A percentile compares a stretch with the other conserved stretches of the same genome.
phyloP scores from a whole-genome alignment of 1,140 invertebrate genomes.

The Aculops lycopersici region DNA sequence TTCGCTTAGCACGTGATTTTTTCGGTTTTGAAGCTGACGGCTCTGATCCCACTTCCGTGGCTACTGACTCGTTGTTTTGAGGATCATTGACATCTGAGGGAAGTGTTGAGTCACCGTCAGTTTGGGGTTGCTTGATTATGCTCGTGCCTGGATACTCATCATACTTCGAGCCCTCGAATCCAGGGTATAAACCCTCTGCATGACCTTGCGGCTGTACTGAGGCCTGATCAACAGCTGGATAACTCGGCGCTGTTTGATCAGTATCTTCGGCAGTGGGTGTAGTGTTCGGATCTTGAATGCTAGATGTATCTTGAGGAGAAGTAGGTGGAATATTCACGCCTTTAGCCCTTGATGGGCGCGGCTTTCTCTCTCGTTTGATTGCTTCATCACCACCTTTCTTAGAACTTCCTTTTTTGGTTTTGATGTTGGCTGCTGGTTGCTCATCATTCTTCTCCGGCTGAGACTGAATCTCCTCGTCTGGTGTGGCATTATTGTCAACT shows the following conservation, averaged over 20 bases:
- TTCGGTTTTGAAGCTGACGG: too few relatives aligned
- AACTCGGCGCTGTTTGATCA: background rate
- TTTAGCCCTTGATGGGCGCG: background rate
- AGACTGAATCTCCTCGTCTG: background rate
- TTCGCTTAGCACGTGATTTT: too few relatives aligned
- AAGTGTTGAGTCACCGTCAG: background rate
- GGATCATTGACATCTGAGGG: background rate
- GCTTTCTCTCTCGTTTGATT: background rate
- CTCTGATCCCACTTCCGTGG: too few relatives aligned
- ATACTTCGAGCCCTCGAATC: background rate
- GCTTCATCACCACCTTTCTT: background rate
- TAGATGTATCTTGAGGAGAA: background rate
- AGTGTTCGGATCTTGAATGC: background rate
- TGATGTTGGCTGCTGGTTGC: background rate
- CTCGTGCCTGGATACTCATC: background rate
- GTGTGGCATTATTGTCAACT: constrained; percentile 3
- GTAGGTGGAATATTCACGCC: background rate
- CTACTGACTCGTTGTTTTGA: too few relatives aligned
- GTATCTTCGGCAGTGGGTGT: background rate
- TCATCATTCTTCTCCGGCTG: constrained; percentile 1
- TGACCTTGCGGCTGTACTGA: background rate
- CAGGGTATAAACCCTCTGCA: background rate
- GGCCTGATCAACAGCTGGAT: background rate
- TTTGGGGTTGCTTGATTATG: background rate
- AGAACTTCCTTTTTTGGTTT: background rate